These are phyloP conservation scores for Cebidichthys violaceus DNA, from an alignment of 2,113 vertebrate species.

Conservation along the genomic window DNA sequence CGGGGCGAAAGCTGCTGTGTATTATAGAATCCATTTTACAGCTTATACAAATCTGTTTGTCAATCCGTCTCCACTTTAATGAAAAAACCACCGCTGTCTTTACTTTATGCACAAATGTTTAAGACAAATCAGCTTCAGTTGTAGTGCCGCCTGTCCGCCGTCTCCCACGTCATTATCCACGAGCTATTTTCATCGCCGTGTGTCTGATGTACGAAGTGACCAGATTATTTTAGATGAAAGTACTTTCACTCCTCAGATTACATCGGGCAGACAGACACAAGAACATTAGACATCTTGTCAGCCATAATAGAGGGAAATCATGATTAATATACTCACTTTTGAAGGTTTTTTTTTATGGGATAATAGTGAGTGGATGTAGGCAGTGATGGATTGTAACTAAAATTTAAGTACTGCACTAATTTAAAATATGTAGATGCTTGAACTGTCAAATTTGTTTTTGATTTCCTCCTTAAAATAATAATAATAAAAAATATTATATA, in stretches of 20 bases:
- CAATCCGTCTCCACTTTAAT: neutral
- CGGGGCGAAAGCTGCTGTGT: neutral
- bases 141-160: neutral
- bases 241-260: neutral
- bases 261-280: neutral
- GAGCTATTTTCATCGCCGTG: neutral
- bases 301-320: neutral
- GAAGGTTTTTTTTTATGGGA: neutral
- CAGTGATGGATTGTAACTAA: neutral
- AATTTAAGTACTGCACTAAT: neutral
- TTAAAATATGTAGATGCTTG: too few species aligned
- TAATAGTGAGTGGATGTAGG: neutral
- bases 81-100: neutral
- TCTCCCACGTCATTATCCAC: conserved; percentile 5
- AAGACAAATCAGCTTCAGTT: neutral
- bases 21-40: neutral
- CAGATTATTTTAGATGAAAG: neutral
- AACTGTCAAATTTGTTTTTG: neutral
- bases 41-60: neutral
- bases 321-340: neutral
- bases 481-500: neutral
- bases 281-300: neutral
- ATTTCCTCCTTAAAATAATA: neutral
- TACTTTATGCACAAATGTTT: neutral
- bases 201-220: conserved; percentile 4